Evolutionary conservation across 1,140 invertebrate species (phyloP).

Genomic region (Caenorhabditis brenneri): DNA sequence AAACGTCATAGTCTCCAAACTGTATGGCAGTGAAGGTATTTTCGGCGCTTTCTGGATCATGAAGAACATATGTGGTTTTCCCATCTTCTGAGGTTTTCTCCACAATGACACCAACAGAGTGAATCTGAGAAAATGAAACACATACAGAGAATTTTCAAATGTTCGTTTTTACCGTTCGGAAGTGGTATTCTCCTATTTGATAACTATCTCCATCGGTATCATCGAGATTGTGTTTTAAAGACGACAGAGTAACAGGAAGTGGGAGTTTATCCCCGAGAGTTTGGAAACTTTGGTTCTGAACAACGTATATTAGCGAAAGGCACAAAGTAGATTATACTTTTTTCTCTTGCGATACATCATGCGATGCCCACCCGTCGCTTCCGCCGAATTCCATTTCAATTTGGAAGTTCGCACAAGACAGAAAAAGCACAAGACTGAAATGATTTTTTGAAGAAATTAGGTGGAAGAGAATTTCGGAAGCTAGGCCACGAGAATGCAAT

Average conservation of each 20-base stretch:
- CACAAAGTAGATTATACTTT: too few relatives aligned
- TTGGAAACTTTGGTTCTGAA: not conserved
- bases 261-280: not conserved
- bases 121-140: too few relatives aligned
- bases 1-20: not conserved
- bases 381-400: not conserved
- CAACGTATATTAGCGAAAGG: too few relatives aligned
- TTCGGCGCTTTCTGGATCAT: not conserved
- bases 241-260: not conserved
- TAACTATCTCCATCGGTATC: not conserved
- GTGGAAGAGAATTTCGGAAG: not conserved
- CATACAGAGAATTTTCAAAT: too few relatives aligned
- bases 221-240: not conserved
- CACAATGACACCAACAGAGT: not conserved
- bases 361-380: conserved; percentile 4
- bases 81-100: not conserved
- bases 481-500: too few relatives aligned
- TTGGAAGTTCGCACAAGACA: too few relatives aligned
- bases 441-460: not conserved
- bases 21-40: not conserved
- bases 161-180: too few relatives aligned
- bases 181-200: not conserved
- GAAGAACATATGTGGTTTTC: conserved; percentile 1
- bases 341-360: conserved; percentile 3
- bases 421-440: not conserved